phyloP scores from a whole-genome alignment of 2,888 invertebrate species.

The Micropterix aruncella region DNA sequence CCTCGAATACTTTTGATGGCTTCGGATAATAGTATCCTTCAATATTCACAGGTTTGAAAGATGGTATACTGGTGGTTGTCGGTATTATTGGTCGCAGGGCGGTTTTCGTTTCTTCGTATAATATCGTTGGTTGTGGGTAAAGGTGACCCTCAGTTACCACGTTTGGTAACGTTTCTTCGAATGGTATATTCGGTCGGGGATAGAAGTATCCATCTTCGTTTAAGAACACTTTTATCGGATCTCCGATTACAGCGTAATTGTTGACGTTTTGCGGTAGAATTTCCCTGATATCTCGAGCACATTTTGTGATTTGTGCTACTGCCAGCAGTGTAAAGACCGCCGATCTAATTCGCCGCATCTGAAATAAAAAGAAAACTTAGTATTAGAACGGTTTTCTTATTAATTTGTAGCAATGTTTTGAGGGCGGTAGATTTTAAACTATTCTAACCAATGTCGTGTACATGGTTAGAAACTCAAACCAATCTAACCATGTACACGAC shows the following conservation, averaged over 20 bases:
- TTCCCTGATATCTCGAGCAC: conserved; percentile 13
- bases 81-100: too few species aligned
- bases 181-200: conserved; percentile 29
- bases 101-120: too few species aligned
- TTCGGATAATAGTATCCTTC: conserved; percentile 1
- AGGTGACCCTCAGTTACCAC: background rate
- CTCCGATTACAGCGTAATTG: conserved; percentile 21
- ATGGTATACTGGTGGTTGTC: too few species aligned
- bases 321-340: background rate
- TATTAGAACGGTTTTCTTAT: too few species aligned
- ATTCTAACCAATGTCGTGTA: too few species aligned
- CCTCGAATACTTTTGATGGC: conserved; percentile 1
- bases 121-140: background rate
- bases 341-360: too few species aligned
- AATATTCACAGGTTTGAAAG: too few species aligned
- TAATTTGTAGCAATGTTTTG: too few species aligned
- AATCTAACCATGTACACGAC: too few species aligned
- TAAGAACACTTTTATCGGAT: conserved; percentile 24
- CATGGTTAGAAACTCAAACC: too few species aligned
- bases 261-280: conserved; percentile 19
- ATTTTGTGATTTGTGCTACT: background rate
- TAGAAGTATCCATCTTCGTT: conserved; percentile 36
- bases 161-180: conserved; percentile 23
- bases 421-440: too few species aligned
- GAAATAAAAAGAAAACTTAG: background rate